Base-by-base conservation (phyloP, 2,888 invertebrate species). In the Torymus auratus region DNA sequence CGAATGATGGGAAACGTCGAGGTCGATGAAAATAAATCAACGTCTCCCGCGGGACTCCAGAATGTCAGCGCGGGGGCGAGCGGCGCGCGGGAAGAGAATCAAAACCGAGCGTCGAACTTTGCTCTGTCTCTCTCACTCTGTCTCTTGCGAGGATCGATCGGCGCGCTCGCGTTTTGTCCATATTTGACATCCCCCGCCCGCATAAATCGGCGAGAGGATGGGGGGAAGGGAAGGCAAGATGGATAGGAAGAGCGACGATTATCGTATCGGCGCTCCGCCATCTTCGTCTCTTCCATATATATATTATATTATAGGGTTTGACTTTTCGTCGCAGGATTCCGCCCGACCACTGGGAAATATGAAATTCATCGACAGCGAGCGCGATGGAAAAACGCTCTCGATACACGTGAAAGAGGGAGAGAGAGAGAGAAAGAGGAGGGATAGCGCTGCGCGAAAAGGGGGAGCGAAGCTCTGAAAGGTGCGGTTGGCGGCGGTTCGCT, bases 121-220 rank as follows among this genome's bases (percentile, higher is more conserved):
- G 41, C 41, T 15, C 56, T 13, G 7, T 5, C 28, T 28, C 28
- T 28, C 28, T 41, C 41, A 41, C 41, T 5, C 41, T 41, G 41
- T 41, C 41, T 13, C 82, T 76, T 76, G 82, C 62, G 67, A 53
- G 80, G 83, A 84, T 85, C 84, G 84, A 83, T 85, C 83, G 71
- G 62, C 74, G 56, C 80, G 75, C 61, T 83, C 80, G 75, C 61
- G 75, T 65, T 70, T 55, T 68, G 80, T 76, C 72, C 71, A 61
- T 79, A 82, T 82, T 84, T 83, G 82, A 81, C 69, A 53, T 64
- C 80, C 77, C 64, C 62, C 52, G 15, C 55, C 23, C 68, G 55
- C 50, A 53, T 64, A 41, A 17, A 65, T 70, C 69, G 69, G 41
- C 41, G 41, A 41, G 41, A 41, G 41, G 41, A 7, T 41, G 41